Percentiles rank a stretch among this genome's conserved stretches.
Conservation (phyloP, 37 sponge, comb jelly and placozoan species). For the Geodia barretti region DNA sequence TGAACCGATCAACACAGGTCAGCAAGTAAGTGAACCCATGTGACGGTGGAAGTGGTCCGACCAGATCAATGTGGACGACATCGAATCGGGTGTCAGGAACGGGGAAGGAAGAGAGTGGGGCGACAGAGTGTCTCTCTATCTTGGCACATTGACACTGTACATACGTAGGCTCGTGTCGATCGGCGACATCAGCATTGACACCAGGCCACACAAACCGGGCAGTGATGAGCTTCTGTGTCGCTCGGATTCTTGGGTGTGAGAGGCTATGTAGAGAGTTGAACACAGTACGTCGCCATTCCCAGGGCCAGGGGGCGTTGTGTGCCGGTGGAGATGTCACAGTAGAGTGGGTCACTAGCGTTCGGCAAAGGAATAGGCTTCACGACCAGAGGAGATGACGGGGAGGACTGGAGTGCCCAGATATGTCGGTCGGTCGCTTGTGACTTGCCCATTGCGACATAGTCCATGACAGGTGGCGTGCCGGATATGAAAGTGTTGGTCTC, state of each 20-base stretch:
- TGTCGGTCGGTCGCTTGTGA: slow-evolving; percentile 30
- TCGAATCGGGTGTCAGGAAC: slow-evolving; percentile 51
- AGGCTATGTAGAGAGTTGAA: slow-evolving; percentile 63
- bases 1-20: slow-evolving; percentile 54
- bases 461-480: slow-evolving; percentile 9
- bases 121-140: slow-evolving; percentile 34
- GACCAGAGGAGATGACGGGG: slow-evolving; percentile 13
- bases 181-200: slow-evolving; percentile 69
- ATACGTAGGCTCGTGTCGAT: too few species aligned
- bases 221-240: slow-evolving; percentile 58
- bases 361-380: slow-evolving; percentile 20
- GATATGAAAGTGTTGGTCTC: slow-evolving; percentile 52
- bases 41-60: slow-evolving; percentile 67
- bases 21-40: slow-evolving; percentile 53
- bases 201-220: slow-evolving; percentile 66
- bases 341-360: slow-evolving; percentile 5
- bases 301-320: slow-evolving; percentile 53
- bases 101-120: slow-evolving; percentile 37
- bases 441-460: slow-evolving; percentile 30
- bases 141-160: slow-evolving; percentile 56
- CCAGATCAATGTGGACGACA: slow-evolving; percentile 60
- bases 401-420: slow-evolving; percentile 14
- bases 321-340: slow-evolving; percentile 61
- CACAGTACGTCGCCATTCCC: slow-evolving; percentile 34
- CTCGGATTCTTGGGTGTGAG: slow-evolving; percentile 61